Base-by-base conservation (phyloP, 1,140 invertebrate genomes). In the Lasaia peninsularis region DNA sequence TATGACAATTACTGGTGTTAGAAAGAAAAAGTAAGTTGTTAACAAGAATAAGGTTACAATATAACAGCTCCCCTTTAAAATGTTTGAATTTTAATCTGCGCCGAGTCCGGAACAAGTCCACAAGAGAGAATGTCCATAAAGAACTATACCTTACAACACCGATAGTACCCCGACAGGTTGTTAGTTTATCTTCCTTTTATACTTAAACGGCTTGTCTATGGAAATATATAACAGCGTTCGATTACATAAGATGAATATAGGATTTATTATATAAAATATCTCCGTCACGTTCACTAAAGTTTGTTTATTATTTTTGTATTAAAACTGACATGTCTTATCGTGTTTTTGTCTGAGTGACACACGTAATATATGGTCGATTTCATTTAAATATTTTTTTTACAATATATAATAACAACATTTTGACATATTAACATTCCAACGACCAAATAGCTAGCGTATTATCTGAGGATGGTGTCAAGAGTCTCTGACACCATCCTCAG, bases 131-230 rank as follows among this genome's bases (percentile, higher is more conserved):
- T 52, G 31, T 16, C 50, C 50, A 52, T 52, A 52, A 52, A 52
- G 28, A 16, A 33, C 14, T 11, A 16, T 33, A 33, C 50, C 24
- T 52, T 32, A 52, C 21, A 9, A 12, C 28, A 16, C 24, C 21
- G 21, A 52, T 33, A 52, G 12, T 31, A 18, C 40, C 40, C 40
- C 2, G 40, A 44, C 40, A 18, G 40, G 40, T 44, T 44, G 40
- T 44, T 44, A 8, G 24, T 52, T 50, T 50, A 31, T 52, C 21
- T 52, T 16, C 50, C 12, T 31, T 32, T 52, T 52, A 52, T 31
- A 52, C 31, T 52, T 52, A 52, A 52, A 52, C 50, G 24, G 24
- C 50, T 52, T 31, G 24, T 18, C 31, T 18, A 31, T 52, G 31
- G 14, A 32, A 31, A 31, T 16, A 32, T 31, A 33, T 16, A 16